Evolutionary conservation across 2,113 vertebrate species (phyloP).

Genomic region (Tachycineta bicolor): DNA sequence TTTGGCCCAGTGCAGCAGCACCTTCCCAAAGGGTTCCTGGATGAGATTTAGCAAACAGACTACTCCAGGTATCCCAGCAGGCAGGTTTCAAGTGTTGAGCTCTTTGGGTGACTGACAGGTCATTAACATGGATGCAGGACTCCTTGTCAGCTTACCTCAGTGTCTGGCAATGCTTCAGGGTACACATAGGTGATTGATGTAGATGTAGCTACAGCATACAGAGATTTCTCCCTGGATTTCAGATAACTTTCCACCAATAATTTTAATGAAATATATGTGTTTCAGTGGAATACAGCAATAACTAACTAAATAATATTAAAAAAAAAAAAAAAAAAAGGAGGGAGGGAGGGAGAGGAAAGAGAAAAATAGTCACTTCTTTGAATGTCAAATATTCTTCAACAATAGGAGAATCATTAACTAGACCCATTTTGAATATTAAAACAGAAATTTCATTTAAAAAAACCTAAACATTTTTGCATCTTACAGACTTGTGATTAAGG

Average conservation of each 20-base stretch:
- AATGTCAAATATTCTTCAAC: background rate
- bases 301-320: too few relatives aligned
- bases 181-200: background rate
- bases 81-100: background rate
- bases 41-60: background rate
- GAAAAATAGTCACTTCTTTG: background rate
- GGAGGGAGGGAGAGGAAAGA: too few relatives aligned
- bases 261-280: background rate
- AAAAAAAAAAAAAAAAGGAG: background rate
- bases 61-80: background rate
- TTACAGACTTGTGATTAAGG: background rate
- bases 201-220: background rate
- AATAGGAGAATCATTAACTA: background rate
- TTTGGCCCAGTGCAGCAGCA: background rate
- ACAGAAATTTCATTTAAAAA: background rate
- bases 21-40: background rate
- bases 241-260: background rate
- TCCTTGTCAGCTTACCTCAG: background rate
- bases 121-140: background rate
- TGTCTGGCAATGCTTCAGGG: slow-evolving; percentile 18
- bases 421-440: background rate
- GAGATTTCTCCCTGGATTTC: background rate
- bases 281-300: background rate
- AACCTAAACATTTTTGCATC: background rate
- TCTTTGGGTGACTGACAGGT: background rate